These are phyloP conservation scores for Nasonia longicornis DNA, from an alignment of 1,140 invertebrate genomes.

Conservation along the genomic window DNA sequence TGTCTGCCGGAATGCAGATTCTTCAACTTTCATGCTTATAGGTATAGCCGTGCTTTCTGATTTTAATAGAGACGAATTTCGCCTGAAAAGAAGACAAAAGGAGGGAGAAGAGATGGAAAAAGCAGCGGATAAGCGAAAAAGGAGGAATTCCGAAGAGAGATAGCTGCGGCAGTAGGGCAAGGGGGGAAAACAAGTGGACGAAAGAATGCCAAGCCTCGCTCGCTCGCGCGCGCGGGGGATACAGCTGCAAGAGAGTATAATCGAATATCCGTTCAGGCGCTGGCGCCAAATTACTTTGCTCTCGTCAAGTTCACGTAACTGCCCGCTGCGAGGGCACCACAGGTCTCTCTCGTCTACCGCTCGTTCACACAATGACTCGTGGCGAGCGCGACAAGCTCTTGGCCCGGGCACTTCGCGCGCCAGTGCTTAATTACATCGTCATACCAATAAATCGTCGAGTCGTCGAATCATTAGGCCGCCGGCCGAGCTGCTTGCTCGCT, in stretches of 20 bases:
- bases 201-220: conserved; percentile 7
- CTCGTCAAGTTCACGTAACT: conserved; percentile 28
- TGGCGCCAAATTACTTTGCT: conserved; percentile 38
- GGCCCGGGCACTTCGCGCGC: neutral
- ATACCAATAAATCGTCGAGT: conserved; percentile 36
- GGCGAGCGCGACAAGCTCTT: neutral
- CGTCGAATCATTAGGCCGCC: conserved; percentile 26
- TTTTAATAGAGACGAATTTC: conserved; percentile 11
- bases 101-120: neutral
- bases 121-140: conserved; percentile 3
- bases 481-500: neutral
- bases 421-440: conserved; percentile 23
- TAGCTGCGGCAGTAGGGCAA: neutral
- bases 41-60: neutral
- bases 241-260: conserved; percentile 17
- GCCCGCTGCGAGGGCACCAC: neutral
- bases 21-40: neutral
- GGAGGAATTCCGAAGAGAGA: neutral
- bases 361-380: too few relatives aligned
- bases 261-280: conserved; percentile 32
- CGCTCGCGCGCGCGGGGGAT: neutral
- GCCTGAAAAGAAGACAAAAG: neutral
- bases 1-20: neutral
- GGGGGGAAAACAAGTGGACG: conserved; percentile 9
- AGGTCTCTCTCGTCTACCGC: neutral